These are phyloP conservation scores for Diorhabda carinulata DNA, from an alignment of 1,140 invertebrate species.

Conservation along the genomic window DNA sequence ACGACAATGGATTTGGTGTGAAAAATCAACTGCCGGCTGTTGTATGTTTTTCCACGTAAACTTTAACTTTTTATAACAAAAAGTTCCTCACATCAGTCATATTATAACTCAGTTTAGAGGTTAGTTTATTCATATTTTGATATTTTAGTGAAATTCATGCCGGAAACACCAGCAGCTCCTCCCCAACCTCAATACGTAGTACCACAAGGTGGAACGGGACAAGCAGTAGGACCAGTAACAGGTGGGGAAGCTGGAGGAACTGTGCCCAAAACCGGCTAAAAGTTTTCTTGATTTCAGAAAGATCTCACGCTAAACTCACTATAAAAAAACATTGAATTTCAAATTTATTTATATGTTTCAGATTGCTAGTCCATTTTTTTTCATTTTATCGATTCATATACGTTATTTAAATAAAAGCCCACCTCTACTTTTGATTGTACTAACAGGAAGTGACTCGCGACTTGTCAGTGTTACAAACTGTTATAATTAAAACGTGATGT, in stretches of 20 bases:
- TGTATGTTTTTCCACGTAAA: no score
- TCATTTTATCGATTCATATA: no score
- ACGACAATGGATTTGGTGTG: no score
- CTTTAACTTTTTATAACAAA: not conserved
- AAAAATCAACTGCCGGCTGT: no score
- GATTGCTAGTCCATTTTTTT: not conserved
- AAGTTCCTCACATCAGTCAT: not conserved
- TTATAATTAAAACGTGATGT: no score
- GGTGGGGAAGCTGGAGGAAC: not conserved
- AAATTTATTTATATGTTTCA: not conserved
- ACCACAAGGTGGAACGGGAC: not conserved
- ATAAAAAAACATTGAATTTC: not conserved
- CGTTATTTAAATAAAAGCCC: no score
- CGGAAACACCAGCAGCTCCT: not conserved
- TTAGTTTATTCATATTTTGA: not conserved
- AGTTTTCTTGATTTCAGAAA: not conserved
- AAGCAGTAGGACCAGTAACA: not conserved
- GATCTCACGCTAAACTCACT: not conserved
- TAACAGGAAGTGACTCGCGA: no score
- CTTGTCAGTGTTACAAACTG: no score
- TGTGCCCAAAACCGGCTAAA: slow-evolving; percentile 3
- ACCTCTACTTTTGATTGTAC: no score
- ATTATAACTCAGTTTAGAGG: not conserved
- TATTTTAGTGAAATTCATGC: slow-evolving; percentile 14
- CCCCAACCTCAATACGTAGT: not conserved